Evolutionary conservation across 2,797 vertebrate species (phyloP).

Genomic region (Toxotes lorentzi): DNA sequence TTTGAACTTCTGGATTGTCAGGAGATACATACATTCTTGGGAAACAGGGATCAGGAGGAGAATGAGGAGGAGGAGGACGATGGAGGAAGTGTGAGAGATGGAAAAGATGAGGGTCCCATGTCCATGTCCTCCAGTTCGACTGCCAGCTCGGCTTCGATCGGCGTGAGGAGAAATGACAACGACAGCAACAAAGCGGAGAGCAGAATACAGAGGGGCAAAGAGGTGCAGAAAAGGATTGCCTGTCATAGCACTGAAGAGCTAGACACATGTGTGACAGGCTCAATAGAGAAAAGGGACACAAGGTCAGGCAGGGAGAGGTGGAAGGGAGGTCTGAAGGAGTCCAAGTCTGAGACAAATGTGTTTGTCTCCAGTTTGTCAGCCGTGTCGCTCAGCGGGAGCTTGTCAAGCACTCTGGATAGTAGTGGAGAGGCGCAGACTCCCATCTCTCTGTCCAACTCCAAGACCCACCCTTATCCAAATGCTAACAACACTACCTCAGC

Average conservation of each 20-base stretch:
- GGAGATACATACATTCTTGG: slow-evolving; percentile 82
- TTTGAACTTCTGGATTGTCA: slow-evolving; percentile 81
- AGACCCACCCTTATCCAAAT: slow-evolving; percentile 59
- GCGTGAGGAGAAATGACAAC: slow-evolving; percentile 77
- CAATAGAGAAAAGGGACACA: slow-evolving; percentile 56
- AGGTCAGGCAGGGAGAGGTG: slow-evolving; percentile 64
- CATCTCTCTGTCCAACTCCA: slow-evolving; percentile 78
- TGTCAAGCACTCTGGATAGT: slow-evolving; percentile 80
- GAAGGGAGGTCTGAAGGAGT: slow-evolving; percentile 78
- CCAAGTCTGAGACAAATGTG: slow-evolving; percentile 85
- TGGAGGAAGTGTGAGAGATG: slow-evolving; percentile 71
- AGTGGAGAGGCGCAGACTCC: slow-evolving; percentile 66
- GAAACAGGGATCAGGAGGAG: slow-evolving; percentile 56
- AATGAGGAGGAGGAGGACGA: slow-evolving; percentile 68
- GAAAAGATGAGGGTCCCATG: slow-evolving; percentile 80
- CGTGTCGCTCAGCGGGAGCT: slow-evolving; percentile 82
- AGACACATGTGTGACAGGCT: slow-evolving; percentile 62
- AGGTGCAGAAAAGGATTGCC: slow-evolving; percentile 52
- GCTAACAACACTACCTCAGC: slow-evolving; percentile 93
- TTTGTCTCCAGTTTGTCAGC: slow-evolving; percentile 84
- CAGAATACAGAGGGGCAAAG: slow-evolving; percentile 49
- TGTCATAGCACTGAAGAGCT: slow-evolving; percentile 77
- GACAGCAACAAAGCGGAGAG: slow-evolving; percentile 73
- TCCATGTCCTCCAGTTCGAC: slow-evolving; percentile 84
- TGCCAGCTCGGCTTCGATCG: slow-evolving; percentile 72